These are phyloP conservation scores for Paraplagusia blochii DNA, from an alignment of 2,113 vertebrate species.

Conservation along the genomic window DNA sequence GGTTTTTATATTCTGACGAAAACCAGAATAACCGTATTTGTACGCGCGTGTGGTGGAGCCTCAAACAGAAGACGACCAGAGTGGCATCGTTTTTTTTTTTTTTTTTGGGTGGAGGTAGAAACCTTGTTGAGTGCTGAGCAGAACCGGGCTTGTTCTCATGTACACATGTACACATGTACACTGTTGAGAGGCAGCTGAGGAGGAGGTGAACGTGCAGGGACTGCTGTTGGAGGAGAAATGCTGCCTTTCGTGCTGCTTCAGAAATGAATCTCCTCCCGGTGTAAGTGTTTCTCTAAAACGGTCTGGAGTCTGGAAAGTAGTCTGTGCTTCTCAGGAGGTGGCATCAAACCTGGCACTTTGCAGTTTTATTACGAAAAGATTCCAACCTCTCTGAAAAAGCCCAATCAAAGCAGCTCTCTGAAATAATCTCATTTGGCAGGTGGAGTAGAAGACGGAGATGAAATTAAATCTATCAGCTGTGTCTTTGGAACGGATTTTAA, in stretches of 20 bases:
- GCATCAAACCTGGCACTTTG: conserved; percentile 44
- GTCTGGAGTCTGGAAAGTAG: conserved; percentile 28
- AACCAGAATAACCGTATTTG: conserved; percentile 25
- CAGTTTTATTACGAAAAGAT: conserved; percentile 11
- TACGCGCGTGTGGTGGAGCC: conserved; percentile 32
- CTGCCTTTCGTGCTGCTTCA: conserved; percentile 33
- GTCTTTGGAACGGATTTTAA: too few species aligned
- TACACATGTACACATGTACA: too few species aligned
- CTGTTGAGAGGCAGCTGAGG: conserved; percentile 56
- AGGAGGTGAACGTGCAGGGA: conserved; percentile 38
- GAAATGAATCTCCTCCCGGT: conserved; percentile 46
- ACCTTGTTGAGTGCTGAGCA: conserved; percentile 35
- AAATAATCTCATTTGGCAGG: conserved; percentile 16
- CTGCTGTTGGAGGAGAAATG: conserved; percentile 34
- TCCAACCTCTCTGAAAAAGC: neutral
- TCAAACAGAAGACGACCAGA: conserved; percentile 7
- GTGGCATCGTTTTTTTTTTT: conserved; percentile 42
- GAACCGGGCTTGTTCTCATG: conserved; percentile 39
- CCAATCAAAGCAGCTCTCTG: conserved; percentile 13
- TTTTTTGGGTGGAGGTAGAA: conserved; percentile 35
- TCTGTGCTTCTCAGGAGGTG: conserved; percentile 32
- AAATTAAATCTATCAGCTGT: too few species aligned
- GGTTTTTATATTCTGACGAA: conserved; percentile 32
- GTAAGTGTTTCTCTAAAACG: conserved; percentile 41
- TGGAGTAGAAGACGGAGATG: conserved; percentile 9